Base-by-base conservation (phyloP, 2,797 vertebrate genomes). In the Micropoecilia bifurca region DNA sequence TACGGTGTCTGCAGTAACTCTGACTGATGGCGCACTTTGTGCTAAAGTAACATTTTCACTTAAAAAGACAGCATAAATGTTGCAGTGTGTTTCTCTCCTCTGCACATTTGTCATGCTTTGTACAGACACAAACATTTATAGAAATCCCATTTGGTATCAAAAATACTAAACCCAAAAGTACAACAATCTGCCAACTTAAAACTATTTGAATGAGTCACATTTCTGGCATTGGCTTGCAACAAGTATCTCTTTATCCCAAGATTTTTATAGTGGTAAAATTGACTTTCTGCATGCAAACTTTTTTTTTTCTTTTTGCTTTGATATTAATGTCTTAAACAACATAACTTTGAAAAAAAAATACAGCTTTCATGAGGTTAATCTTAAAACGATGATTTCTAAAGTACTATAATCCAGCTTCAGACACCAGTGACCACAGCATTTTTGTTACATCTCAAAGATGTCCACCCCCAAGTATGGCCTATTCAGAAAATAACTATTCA, bases 31-130 rank as follows among this genome's bases (percentile, higher is more conserved):
- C 25, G n/a, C 2, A 47, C 55, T 73, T 41, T 14, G 5, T 28
- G 50, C 72, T 48, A 12, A 41, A 73, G 57, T 69, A 20, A 61
- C 6, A 25, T 53, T 59, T 77, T 22, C 55, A 75, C 8, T 75
- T 41, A 48, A 22, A 46, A 75, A 53, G n/a, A 66, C 74, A 57
- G 74, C 63, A 73, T 46, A 16, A 61, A 74, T 25, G 20, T 39
- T 33, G 48, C 41, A 36, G 6, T 75, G 13, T 53, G 41, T 25
- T 41, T 75, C 33, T 74, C 48, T 69, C 28, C 33, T 39, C 9
- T 30, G 68, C 73, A 55, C 7, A 63, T 86, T 78, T 82, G n/a
- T 83, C 53, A 72, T 73, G 73, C 39, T 71, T 53, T 71, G 57
- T 43, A 43, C 30, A 36, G 41, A 73, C 74, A 76, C 61, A 72